Base-by-base conservation (phyloP, 2,113 vertebrate genomes). In the Myiagra hebetior region DNA sequence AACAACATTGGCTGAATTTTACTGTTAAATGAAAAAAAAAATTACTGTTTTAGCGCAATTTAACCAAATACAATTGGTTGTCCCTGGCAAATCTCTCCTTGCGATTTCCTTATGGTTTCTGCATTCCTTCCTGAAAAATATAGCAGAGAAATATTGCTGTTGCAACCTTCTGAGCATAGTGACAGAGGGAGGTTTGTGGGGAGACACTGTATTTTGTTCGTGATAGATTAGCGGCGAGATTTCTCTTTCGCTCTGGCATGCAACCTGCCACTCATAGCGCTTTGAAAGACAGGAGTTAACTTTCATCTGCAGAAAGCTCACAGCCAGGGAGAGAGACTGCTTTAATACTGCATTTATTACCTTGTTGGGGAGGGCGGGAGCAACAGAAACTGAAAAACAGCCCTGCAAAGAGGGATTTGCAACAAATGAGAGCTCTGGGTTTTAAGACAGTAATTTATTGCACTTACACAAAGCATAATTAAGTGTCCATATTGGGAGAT, bases 1-100 rank as follows among this genome's bases (percentile, higher is more conserved):
- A 98, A 86, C 94, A 98, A 97, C 82, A 78, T 20, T 97, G 97
- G 97, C 93, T 89, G 83, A 95, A 95, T 78, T 95, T 97, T 94
- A 75, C 91, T 78, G 85, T 96, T 98, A 97, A 97, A 95, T 56
- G 49, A 78, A 77, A 80, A 64, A 80, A 64, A 73, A 81, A 82
- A 79, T 60, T 35, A 70, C 37, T 60, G 57, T 97, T 97, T 97
- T 87, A 85, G 62, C 93, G 82, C 73, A 76, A 97, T 98, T 97
- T 98, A 97, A 96, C 98, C 94, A 97, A 95, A 94, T 89, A 92
- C 57, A 44, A 37, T 42, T 1, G 1, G 46, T 70, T 91, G 63
- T 83, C 78, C 53, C 7, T 53, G 65, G 85, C 85, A 96, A 87
- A 96, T 86, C 21, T 91, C 72, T 89, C 85, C 93, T 76, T 96